Evolutionary conservation across 1,140 invertebrate species (phyloP).

Genomic region (Drosophila azteca): DNA sequence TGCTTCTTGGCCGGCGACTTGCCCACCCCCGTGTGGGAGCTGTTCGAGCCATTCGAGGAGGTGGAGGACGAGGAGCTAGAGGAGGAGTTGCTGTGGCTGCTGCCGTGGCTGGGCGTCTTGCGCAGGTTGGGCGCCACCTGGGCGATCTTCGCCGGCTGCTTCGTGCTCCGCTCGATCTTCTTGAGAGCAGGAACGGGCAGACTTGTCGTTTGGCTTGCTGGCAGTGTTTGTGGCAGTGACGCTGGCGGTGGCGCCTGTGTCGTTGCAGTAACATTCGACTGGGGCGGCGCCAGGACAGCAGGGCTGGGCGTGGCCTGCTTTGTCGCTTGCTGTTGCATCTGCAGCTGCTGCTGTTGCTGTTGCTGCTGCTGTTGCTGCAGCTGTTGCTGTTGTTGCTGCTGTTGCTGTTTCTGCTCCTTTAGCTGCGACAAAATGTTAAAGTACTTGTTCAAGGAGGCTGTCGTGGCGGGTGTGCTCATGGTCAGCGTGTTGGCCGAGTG

Average conservation of each 20-base stretch:
- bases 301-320: conserved; percentile 10
- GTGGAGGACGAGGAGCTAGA: conserved; percentile 33
- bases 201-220: conserved; percentile 1
- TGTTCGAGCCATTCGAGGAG: conserved; percentile 20
- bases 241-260: conserved; percentile 14
- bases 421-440: conserved; percentile 79
- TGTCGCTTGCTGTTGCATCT: conserved; percentile 27
- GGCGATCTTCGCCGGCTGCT: conserved; percentile 81
- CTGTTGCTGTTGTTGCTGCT: conserved; percentile 45
- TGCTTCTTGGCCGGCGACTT: conserved; percentile 83
- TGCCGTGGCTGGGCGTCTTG: conserved; percentile 72
- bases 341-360: conserved; percentile 37
- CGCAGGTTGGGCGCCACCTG: conserved; percentile 82
- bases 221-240: conserved; percentile 10
- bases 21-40: conserved; percentile 32
- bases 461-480: conserved; percentile 80
- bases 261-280: neutral
- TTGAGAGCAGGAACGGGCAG: conserved; percentile 75
- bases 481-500: conserved; percentile 63
- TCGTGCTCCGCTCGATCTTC: conserved; percentile 79
- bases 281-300: conserved; percentile 7
- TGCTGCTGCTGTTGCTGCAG: conserved; percentile 53
- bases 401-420: conserved; percentile 67
- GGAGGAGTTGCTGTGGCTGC: conserved; percentile 13
- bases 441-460: conserved; percentile 81